These are phyloP conservation scores for Bruchidius siliquastri DNA, from an alignment of 2,888 invertebrate species.

Conservation along the genomic window DNA sequence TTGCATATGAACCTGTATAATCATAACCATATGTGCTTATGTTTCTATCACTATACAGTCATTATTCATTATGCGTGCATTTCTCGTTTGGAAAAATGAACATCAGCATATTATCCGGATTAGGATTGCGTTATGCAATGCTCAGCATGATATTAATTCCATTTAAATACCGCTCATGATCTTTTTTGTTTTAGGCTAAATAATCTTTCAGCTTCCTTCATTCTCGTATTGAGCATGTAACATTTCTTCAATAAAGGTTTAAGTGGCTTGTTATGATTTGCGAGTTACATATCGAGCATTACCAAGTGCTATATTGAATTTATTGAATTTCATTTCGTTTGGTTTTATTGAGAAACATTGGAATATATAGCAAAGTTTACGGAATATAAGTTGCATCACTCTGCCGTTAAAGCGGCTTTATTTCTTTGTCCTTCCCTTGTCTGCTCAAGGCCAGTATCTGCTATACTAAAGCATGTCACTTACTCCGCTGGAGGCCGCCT, in stretches of 20 bases:
- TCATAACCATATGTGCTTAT: background rate
- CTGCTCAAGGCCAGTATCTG: too few relatives aligned
- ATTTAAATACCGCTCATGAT: background rate
- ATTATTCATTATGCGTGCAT: background rate
- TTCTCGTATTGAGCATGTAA: background rate
- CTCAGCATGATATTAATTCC: background rate
- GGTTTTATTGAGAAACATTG: too few relatives aligned
- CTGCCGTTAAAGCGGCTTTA: too few relatives aligned
- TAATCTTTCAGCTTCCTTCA: background rate
- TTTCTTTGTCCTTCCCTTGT: too few relatives aligned
- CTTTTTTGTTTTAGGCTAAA: background rate
- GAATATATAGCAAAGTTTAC: too few relatives aligned
- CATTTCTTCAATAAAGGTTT: background rate
- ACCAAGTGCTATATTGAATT: too few relatives aligned
- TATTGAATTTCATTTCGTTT: too few relatives aligned
- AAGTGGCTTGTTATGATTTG: too few relatives aligned
- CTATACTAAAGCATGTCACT: too few relatives aligned
- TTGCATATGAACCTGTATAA: background rate
- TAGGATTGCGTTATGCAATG: background rate
- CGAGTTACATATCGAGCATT: too few relatives aligned
- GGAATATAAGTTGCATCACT: too few relatives aligned
- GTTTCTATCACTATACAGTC: background rate
- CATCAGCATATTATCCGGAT: background rate
- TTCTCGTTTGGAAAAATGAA: background rate
- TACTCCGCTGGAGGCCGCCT: too few relatives aligned